Base-by-base conservation (phyloP, 2,797 vertebrate species). In the Melanotaenia nigrans region DNA sequence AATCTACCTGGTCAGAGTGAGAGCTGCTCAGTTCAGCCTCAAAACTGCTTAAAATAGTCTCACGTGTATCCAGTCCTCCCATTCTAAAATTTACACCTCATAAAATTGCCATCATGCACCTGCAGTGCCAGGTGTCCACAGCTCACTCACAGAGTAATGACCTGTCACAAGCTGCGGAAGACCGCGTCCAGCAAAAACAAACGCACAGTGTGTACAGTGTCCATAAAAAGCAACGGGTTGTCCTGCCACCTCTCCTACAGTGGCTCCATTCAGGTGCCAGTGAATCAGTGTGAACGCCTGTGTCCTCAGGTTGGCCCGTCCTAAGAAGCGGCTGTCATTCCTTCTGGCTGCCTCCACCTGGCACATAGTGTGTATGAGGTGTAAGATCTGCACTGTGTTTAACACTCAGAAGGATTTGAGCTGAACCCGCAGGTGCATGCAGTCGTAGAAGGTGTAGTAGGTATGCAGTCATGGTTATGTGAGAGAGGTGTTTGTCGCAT, bases 191-290 rank as follows among this genome's bases (percentile, higher is more conserved):
- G 53, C 36, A 40, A 35, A 58, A 75, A 66, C 74, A 68, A 74
- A 61, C 42, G 38, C 58, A 61, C 58, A 68, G 55, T 76, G 75
- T 84, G 28, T 58, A 78, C 65, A 77, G 71, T 71, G 70, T 72
- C 69, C 76, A 66, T 63, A 65, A 66, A 70, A n/a, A 69, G 65
- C 53, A 53, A 38, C 60, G 20, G 40, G 59, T 54, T 49, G 73
- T 79, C 72, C 77, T 61, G 64, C 73, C 79, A 65, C 60, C 18
- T 67, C 68, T 68, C 59, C 38, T 30, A 85, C 71, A 80, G 65
- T 86, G 77, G 75, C 78, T 79, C 83, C 47, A 85, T 84, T 92
- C 82, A 92, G 85, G 74, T 87, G 82, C 73, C 80, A 79, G 77
- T 65, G 65, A 80, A 71, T 60, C 28, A 10, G 53, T 71, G 45